phyloP scores from a whole-genome alignment of 2,113 vertebrate genomes.

The Pterocles burchelli region DNA sequence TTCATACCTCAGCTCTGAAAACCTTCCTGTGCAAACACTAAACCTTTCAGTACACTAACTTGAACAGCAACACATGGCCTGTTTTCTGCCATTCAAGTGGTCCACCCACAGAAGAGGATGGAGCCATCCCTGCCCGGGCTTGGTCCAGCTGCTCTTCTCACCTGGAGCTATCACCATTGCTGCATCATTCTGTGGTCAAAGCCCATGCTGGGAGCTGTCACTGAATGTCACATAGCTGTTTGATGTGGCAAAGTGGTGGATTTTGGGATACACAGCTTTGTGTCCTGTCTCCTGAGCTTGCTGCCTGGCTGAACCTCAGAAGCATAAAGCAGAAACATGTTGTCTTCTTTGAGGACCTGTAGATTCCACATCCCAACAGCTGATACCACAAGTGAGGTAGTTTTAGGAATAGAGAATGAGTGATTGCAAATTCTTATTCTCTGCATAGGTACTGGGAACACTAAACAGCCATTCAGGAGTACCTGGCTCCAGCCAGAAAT shows the following conservation, averaged over 20 bases:
- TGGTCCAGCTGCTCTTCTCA: background rate
- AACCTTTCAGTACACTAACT: background rate
- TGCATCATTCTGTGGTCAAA: background rate
- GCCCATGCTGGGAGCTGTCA: background rate
- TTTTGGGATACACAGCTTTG: background rate
- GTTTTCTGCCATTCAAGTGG: background rate
- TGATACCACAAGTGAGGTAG: background rate
- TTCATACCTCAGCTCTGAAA: background rate
- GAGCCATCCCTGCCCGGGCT: background rate
- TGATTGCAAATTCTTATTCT: background rate
- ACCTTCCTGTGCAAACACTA: background rate
- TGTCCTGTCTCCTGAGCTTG: background rate
- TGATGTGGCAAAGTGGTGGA: background rate
- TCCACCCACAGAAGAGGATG: background rate
- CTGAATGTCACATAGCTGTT: background rate
- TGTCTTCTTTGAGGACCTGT: background rate
- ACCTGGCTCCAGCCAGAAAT: background rate
- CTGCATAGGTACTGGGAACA: background rate
- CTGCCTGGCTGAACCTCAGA: background rate
- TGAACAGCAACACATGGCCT: fast-evolving
- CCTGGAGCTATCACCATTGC: background rate
- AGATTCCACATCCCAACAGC: background rate
- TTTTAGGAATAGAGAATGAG: background rate
- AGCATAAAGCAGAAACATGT: background rate
- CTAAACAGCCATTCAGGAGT: background rate